Evolutionary conservation across 2,797 vertebrate genomes (phyloP), one percentile per base, ranked within the genome.

Genomic region (Pipistrellus pygmaeus): DNA sequence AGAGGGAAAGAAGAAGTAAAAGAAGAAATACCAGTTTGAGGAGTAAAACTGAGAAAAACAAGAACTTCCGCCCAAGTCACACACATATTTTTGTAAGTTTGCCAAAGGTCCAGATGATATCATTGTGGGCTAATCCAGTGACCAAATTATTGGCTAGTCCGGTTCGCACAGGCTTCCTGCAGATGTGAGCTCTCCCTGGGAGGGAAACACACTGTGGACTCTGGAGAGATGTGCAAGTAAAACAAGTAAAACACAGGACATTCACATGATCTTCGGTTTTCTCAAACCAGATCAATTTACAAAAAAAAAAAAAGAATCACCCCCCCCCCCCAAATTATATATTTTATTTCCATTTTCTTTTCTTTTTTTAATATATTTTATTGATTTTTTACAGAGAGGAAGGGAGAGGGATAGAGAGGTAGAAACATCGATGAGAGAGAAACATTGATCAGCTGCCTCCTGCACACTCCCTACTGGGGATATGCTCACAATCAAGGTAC

Each of bases 81-180:
- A 88, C 64, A 73, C 44, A 78, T 32, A 7, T 76, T 73, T 90
- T 60, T 55, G 77, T 71, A 93, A 94, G 73, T 91, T 2, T 69
- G 94, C 11, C 92, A 89, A 95, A 94, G 35, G 55, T 91, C 77
- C 85, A 75, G 51, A 94, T 95, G 77, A 94, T 21, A 72, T 93
- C 73, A 93, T 20, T 83, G 35, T 38, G 85, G 27, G 72, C 78
- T 94, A 69, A 90, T n/a, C 80, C 44, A 44, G 48, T 76, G 55
- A 91, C 30, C 38, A 89, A 84, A 91, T 27, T 71, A 83, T 85
- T 93, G 53, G 32, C 80, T 44, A 46, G 41, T 25, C n/a, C 46
- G 80, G 55, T 38, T 51, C 78, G 82, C 55, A 82, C 20, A 85
- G 71, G 8, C 68, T 46, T 82, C 69, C 18, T 77, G 66, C 64